phyloP scores from a whole-genome alignment of 2,797 vertebrate genomes.

The Coregonus sp. region DNA sequence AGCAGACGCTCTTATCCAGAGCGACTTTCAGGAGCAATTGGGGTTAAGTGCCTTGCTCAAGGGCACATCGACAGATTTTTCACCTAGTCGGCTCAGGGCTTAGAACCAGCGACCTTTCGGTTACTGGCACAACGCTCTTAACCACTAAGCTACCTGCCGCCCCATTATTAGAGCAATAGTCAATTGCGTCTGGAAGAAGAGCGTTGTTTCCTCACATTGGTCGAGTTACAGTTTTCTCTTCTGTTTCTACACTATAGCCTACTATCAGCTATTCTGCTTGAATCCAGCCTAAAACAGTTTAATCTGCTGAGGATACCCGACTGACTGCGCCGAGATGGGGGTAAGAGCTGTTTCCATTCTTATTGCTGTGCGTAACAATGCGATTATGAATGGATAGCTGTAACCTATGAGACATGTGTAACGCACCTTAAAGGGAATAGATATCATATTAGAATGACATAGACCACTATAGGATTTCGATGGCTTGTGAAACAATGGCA shows the following conservation, averaged over 20 bases:
- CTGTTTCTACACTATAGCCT: slow-evolving; percentile 20
- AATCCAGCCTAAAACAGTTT: slow-evolving; percentile 31
- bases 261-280: slow-evolving; percentile 40
- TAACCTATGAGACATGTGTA: background rate
- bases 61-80: too few species aligned
- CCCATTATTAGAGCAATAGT: slow-evolving; percentile 14
- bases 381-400: background rate
- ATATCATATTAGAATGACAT: slow-evolving; percentile 37
- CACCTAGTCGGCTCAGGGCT: too few species aligned
- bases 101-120: too few species aligned
- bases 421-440: slow-evolving; percentile 11
- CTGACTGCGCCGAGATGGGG: slow-evolving; percentile 73
- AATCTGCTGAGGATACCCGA: slow-evolving; percentile 56
- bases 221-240: slow-evolving; percentile 6
- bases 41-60: too few species aligned
- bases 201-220: slow-evolving; percentile 16
- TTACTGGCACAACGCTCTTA: too few species aligned
- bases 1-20: too few species aligned
- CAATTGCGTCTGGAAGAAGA: slow-evolving; percentile 23
- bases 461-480: slow-evolving; percentile 14
- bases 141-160: too few species aligned
- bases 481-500: background rate
- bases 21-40: too few species aligned
- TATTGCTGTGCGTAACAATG: slow-evolving; percentile 8
- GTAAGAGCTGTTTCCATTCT: slow-evolving; percentile 57